Base-by-base conservation (phyloP, 2,888 invertebrate species). In the Stenurella melanura region DNA sequence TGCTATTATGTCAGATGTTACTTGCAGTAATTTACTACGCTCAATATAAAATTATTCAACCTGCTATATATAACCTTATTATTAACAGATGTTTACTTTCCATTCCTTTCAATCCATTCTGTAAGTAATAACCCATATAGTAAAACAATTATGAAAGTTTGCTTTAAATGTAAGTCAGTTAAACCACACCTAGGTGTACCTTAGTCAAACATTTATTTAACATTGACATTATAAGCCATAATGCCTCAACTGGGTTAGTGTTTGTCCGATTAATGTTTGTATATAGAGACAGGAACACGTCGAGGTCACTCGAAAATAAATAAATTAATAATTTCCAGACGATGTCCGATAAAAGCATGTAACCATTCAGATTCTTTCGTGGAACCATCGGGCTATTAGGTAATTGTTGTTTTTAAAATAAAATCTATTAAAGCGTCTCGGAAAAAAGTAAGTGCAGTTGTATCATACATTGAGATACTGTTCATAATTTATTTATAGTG, bases 151-250 rank as follows among this genome's bases (percentile, higher is more conserved):
- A 11, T 11, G 38, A 38, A 38, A 11, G 38, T 38, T 38, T 38
- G 11, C 42, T 15, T 34, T 34, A 9, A 34, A 34, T 34, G 7
- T 7, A 34, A 34, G 30, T 34, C 30, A 34, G 30, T 9, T 34
- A 34, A 15, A 15, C 50, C 50, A 50, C n/a, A 5, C 50, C 50
- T 2, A 42, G 15, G 12, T 50, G 50, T 50, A n/a, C n/a, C 6
- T 50, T 50, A 50, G n/a, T 50, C 50, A 15, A 50, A 50, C 50
- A 50, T 50, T n/a, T 50, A 50, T 50, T 50, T n/a, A 50, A n/a
- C n/a, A n/a, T n/a, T 50, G n/a, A 50, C n/a, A 50, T 50, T 50
- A n/a, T 17, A 50, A 50, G 15, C 50, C 50, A n/a, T 50, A 50
- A 50, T 50, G 50, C n/a, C 50, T n/a, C 3, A 50, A 50, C n/a